Percentiles rank a stretch among this genome's conserved stretches.
Conservation (phyloP, 2,888 invertebrate genomes). For the Cryptophagus acutangulus region DNA sequence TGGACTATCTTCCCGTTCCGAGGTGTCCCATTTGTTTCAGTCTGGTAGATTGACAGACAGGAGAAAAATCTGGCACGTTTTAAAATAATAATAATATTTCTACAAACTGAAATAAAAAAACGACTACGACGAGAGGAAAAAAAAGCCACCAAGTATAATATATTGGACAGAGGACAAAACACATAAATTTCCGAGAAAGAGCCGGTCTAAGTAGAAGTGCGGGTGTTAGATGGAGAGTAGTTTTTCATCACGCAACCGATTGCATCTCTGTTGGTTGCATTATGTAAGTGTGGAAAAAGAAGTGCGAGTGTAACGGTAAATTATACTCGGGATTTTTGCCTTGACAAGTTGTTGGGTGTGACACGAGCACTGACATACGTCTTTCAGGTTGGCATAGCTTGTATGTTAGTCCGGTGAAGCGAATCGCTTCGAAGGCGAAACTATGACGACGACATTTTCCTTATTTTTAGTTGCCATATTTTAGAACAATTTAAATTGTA, state of each 20-base stretch:
- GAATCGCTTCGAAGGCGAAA: too few relatives aligned
- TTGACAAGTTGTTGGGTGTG: slow-evolving; percentile 29
- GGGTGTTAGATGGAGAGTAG: slow-evolving; percentile 29
- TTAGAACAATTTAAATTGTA: too few relatives aligned
- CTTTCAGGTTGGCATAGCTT: slow-evolving; percentile 28
- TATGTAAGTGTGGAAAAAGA: background rate
- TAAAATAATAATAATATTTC: slow-evolving; percentile 19
- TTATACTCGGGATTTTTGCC: background rate
- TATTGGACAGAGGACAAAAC: slow-evolving; percentile 38
- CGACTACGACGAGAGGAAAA: too few relatives aligned
- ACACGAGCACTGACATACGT: slow-evolving; percentile 35
- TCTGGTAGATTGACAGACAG: slow-evolving; percentile 29
- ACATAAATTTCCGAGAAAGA: slow-evolving; percentile 37
- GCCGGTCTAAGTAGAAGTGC: slow-evolving; percentile 26
- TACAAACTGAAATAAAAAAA: too few relatives aligned
- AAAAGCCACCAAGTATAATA: slow-evolving; percentile 26
- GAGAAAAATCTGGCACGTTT: slow-evolving; percentile 26
- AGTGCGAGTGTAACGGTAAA: background rate
- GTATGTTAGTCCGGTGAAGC: slow-evolving; percentile 7
- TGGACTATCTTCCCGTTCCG: too few relatives aligned
- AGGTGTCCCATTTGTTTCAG: slow-evolving; percentile 28
- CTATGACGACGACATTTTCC: too few relatives aligned
- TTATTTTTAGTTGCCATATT: too few relatives aligned
- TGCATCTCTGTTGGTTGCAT: background rate
- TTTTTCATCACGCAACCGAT: background rate